Conservation (phyloP, 2,797 vertebrate species). For the Chaunax sp. region DNA sequence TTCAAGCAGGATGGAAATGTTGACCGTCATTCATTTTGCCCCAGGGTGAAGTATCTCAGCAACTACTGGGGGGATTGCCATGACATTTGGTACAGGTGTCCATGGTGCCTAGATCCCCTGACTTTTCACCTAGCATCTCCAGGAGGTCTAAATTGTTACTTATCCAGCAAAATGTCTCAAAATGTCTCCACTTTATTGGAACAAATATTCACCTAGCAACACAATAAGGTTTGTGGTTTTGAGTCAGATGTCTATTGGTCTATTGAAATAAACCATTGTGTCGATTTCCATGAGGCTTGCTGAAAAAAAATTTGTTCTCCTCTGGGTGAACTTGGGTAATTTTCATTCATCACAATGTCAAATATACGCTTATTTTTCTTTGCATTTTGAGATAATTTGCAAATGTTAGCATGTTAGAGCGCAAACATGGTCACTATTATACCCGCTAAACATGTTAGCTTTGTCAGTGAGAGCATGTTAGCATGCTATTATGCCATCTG, state of each 20-base stretch:
- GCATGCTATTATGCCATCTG: background rate
- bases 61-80: background rate
- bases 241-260: background rate
- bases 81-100: background rate
- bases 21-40: background rate
- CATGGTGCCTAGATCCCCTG: background rate
- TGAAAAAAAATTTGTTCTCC: background rate
- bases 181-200: background rate
- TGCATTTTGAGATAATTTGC: too few relatives aligned
- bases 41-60: too few relatives aligned
- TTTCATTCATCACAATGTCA: too few relatives aligned
- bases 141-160: background rate
- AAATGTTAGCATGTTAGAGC: background rate
- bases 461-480: background rate
- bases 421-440: background rate
- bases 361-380: too few relatives aligned
- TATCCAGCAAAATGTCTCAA: constrained; percentile 10
- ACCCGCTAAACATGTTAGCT: background rate
- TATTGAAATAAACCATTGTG: background rate
- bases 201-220: constrained; percentile 1
- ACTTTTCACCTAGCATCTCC: background rate
- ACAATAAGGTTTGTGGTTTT: constrained; percentile 4
- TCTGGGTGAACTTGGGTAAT: background rate
- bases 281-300: background rate
- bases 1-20: background rate